Percentiles rank a stretch among this genome's conserved stretches.
These are phyloP conservation scores for Carlito syrichta DNA, from an alignment of 2,113 vertebrate genomes.

Conservation along the genomic window DNA sequence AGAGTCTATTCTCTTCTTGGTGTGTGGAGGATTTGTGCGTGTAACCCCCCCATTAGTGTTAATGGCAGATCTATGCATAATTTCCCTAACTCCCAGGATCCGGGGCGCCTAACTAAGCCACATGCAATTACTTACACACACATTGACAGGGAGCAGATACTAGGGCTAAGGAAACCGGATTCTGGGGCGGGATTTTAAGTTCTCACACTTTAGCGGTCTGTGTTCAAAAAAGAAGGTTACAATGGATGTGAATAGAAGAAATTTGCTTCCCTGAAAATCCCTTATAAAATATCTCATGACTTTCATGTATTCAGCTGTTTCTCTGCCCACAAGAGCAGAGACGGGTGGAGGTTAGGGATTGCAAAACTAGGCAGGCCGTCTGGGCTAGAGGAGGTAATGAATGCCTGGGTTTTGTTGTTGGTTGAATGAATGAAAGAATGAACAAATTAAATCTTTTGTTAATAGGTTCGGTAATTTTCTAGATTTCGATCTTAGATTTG, in stretches of 20 bases:
- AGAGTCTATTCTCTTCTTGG: constrained; percentile 71
- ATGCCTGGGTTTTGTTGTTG: rapidly evolving
- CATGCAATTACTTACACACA: constrained; percentile 70
- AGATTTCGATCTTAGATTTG: background rate
- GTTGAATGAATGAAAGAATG: background rate
- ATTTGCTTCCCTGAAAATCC: background rate
- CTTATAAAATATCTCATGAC: background rate
- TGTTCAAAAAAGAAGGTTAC: background rate
- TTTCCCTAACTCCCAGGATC: constrained; percentile 61
- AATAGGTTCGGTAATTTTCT: background rate
- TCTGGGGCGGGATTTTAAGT: constrained; percentile 2
- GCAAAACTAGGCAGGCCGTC: background rate
- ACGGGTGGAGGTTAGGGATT: background rate
- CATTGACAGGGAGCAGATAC: constrained; percentile 52
- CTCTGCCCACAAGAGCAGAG: background rate
- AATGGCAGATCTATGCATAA: constrained; percentile 80
- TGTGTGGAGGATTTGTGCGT: constrained; percentile 76
- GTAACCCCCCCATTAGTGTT: constrained; percentile 80
- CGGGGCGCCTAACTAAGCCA: constrained; percentile 73
- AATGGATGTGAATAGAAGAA: background rate
- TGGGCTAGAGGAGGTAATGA: background rate
- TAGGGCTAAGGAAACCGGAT: constrained; percentile 45
- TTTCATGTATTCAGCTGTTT: background rate
- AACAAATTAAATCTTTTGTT: background rate
- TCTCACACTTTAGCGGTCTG: background rate